phyloP scores from a whole-genome alignment of 2,797 vertebrate species.

The Rhadinocentrus ornatus region DNA sequence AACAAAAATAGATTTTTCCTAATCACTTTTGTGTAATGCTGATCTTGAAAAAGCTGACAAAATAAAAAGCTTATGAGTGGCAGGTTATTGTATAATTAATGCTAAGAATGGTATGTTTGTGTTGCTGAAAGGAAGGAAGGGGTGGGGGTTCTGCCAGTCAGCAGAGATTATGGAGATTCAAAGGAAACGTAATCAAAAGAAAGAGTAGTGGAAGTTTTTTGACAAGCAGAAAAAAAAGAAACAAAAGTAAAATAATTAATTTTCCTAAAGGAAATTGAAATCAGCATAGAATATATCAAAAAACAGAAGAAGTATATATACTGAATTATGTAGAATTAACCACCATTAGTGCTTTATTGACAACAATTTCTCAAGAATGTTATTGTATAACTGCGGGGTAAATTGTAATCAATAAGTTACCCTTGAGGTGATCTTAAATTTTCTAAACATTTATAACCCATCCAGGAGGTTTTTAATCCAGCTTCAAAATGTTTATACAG shows the following conservation, averaged over 20 bases:
- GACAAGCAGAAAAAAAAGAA: not conserved
- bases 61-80: not conserved
- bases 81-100: slow-evolving; percentile 8
- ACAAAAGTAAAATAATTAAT: not conserved
- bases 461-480: too few species aligned
- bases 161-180: not conserved
- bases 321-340: too few species aligned
- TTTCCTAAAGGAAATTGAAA: too few species aligned
- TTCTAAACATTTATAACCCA: too few species aligned
- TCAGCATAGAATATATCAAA: too few species aligned
- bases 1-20: not conserved
- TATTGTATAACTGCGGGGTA: too few species aligned
- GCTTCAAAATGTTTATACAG: too few species aligned
- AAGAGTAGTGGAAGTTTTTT: not conserved
- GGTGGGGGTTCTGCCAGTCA: not conserved
- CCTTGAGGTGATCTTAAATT: too few species aligned
- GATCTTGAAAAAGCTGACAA: not conserved
- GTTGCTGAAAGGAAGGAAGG: not conserved
- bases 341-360: too few species aligned
- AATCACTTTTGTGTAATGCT: not conserved
- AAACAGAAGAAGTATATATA: too few species aligned
- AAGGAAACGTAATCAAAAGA: not conserved
- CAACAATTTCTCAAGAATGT: too few species aligned
- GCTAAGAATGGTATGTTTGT: not conserved
- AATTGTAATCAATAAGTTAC: too few species aligned